Base-by-base conservation (phyloP, 2,888 invertebrate species). In the Nezara viridula region DNA sequence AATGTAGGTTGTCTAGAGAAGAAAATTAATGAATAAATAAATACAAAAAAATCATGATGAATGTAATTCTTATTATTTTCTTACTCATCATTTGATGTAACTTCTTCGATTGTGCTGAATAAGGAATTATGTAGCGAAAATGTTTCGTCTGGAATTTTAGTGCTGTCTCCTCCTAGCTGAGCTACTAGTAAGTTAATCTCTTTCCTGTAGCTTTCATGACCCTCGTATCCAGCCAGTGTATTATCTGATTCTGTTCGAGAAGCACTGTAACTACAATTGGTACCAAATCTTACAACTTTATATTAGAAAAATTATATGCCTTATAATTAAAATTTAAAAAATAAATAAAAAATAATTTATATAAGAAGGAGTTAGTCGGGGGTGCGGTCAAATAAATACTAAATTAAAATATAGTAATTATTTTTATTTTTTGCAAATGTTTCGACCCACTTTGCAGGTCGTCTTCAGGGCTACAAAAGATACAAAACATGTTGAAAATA, bases 151-250 rank as follows among this genome's bases (percentile, higher is more conserved):
- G 90, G 90, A 3, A 89, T 49, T 47, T 89, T 89, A 52, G 88
- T 55, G 50, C 55, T 88, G 88, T 90, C 90, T 87, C 90, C 90
- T 86, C 90, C 91, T 21, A 91, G 88, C 86, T 91, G 91, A 47
- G 91, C 91, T 24, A 91, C 91, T 86, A 90, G 89, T 32, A 90
- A 89, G 88, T 90, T 91, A 81, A 91, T 91, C 52, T 91, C 91
- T 55, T 90, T 89, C 89, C 90, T 85, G 88, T 90, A 91, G 89
- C 91, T 81, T 66, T 90, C 90, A 37, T 90, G 90, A n/a, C 90
- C 90, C 40, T 89, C 90, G 52, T 90, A 90, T 32, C 24, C 86
- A 12, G 88, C 85, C 37, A 90, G 85, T 16, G 81, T 60, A 12
- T 89, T 86, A 24, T 90, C 91, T 55, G 90, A 86, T 50, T 90